phyloP scores from a whole-genome alignment of 1,140 invertebrate species.

The Mesaphorura yosii region DNA sequence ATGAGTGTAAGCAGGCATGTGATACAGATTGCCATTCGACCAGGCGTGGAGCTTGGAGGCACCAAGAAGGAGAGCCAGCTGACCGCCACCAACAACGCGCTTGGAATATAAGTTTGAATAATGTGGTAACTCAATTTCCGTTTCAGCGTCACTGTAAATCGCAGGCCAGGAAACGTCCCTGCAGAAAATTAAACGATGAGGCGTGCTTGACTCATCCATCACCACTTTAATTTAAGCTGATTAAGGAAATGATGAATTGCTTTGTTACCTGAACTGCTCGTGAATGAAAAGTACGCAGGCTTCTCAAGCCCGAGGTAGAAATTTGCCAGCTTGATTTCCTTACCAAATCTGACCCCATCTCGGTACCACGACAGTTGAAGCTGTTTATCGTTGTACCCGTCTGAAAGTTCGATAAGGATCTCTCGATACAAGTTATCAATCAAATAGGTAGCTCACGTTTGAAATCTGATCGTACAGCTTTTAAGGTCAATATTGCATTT shows the following conservation, averaged over 20 bases:
- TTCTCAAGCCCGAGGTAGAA: conserved; percentile 2
- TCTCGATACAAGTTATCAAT: not conserved
- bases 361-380: too few species aligned
- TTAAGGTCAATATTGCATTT: too few species aligned
- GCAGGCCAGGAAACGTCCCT: conserved; percentile 1
- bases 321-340: conserved; percentile 3
- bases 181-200: not conserved
- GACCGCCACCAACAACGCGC: conserved; percentile 50
- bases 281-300: not conserved
- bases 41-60: conserved; percentile 49
- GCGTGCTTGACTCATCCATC: not conserved
- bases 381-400: too few species aligned
- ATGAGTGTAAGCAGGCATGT: conserved; percentile 49
- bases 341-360: too few species aligned
- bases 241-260: not conserved
- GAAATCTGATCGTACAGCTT: too few species aligned
- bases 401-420: too few species aligned
- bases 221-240: not conserved
- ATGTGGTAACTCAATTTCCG: conserved; percentile 47
- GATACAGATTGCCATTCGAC: conserved; percentile 46
- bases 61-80: conserved; percentile 54
- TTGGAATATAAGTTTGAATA: conserved; percentile 50
- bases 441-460: not conserved
- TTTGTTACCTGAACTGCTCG: not conserved
- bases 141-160: conserved; percentile 40